A percentile compares a stretch with the other conserved stretches of the same genome.
Conservation (phyloP, 2,113 vertebrate genomes). For the Mohoua ochrocephala region DNA sequence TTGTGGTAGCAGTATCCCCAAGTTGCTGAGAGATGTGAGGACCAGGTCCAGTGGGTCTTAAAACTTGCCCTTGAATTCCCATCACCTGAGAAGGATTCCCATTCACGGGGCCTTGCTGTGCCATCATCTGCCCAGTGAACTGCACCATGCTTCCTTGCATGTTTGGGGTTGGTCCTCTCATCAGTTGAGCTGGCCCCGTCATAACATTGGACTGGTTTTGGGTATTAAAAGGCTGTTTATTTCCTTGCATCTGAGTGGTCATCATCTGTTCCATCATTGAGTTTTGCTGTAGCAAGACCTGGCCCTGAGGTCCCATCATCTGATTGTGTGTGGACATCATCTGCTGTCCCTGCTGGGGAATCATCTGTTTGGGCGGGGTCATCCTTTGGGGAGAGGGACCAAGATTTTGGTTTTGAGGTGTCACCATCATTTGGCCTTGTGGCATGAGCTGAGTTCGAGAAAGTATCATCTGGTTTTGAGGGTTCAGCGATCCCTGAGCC, state of each 20-base stretch:
- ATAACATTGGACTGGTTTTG: constrained; percentile 87
- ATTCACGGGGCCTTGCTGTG: constrained; percentile 84
- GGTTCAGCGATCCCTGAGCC: constrained; percentile 77
- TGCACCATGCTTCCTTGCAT: constrained; percentile 88
- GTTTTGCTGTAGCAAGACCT: constrained; percentile 91
- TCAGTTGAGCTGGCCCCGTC: constrained; percentile 86
- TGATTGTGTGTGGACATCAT: constrained; percentile 92
- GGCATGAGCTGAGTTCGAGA: constrained; percentile 85
- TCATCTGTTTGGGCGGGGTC: constrained; percentile 96
- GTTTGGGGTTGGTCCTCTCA: constrained; percentile 91
- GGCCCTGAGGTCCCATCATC: constrained; percentile 90
- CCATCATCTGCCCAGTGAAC: constrained; percentile 86
- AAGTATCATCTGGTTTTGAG: constrained; percentile 89
- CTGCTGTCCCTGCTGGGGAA: constrained; percentile 90
- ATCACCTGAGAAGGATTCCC: constrained; percentile 89
- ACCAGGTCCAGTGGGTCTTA: constrained; percentile 79
- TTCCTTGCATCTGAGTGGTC: constrained; percentile 91
- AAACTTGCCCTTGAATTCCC: constrained; percentile 89
- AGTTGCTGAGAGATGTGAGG: constrained; percentile 86
- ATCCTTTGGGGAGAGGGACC: constrained; percentile 88
- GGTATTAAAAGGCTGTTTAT: constrained; percentile 87
- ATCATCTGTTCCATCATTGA: constrained; percentile 97
- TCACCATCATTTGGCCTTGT: constrained; percentile 79
- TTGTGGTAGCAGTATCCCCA: constrained; percentile 75
- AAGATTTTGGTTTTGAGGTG: constrained; percentile 80